These are phyloP conservation scores for Antidorcas marsupialis DNA, from an alignment of 2,113 vertebrate species.

Conservation along the genomic window DNA sequence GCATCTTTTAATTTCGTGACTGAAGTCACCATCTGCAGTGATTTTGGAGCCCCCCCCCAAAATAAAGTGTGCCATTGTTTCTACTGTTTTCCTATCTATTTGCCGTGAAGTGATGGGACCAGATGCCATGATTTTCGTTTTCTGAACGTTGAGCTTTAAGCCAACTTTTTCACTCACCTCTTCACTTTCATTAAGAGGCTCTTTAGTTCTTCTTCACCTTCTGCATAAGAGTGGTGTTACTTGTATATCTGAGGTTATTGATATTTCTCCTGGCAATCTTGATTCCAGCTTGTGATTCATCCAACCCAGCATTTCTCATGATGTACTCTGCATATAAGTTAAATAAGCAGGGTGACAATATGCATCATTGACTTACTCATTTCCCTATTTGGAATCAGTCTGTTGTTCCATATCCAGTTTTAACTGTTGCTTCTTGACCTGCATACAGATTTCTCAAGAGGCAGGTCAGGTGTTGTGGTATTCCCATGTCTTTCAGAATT, in stretches of 20 bases:
- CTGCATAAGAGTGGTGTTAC: background rate
- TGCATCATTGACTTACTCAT: background rate
- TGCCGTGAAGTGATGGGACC: background rate
- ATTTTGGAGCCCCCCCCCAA: background rate
- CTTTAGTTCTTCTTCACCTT: background rate
- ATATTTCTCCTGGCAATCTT: background rate
- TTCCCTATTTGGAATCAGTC: background rate
- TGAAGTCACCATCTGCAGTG: background rate
- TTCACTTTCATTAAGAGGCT: background rate
- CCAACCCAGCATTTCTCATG: background rate
- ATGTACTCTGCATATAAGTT: background rate
- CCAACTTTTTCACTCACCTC: background rate
- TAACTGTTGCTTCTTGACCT: background rate
- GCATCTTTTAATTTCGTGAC: background rate
- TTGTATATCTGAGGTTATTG: background rate
- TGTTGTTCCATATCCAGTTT: background rate
- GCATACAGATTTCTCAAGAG: background rate
- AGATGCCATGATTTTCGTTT: background rate
- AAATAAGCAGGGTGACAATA: background rate
- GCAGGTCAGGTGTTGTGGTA: background rate
- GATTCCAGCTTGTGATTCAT: background rate
- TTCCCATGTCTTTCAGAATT: background rate
- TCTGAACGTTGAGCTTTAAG: background rate
- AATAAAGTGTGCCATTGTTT: background rate
- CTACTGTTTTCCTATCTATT: background rate